Conservation (phyloP, 35 echinoderm and acorn worm genomes). For the Heliocidaris erythrogramma region DNA sequence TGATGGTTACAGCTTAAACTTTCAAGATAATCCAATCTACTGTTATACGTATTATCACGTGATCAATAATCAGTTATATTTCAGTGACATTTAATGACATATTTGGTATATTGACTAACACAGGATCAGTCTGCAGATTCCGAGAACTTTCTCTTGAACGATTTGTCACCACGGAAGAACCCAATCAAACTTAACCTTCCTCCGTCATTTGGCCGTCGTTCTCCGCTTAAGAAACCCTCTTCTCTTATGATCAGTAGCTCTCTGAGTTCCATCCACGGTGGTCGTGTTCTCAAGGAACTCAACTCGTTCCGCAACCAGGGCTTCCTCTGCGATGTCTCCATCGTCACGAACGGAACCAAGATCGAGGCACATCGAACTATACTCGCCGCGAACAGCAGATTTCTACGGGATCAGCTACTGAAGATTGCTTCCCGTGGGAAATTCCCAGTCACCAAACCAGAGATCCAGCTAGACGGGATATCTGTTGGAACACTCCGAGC, state of each 20-base stretch:
- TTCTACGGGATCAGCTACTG: slow-evolving; percentile 58
- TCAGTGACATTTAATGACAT: background rate
- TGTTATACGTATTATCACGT: background rate
- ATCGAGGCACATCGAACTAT: slow-evolving; percentile 68
- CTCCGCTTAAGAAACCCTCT: slow-evolving; percentile 14
- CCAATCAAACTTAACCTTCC: slow-evolving; percentile 14
- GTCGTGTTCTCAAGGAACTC: slow-evolving; percentile 62
- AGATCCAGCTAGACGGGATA: slow-evolving; percentile 51
- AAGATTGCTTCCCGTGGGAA: background rate
- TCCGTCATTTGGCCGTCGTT: slow-evolving; percentile 27
- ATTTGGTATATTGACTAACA: background rate
- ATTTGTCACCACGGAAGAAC: slow-evolving; percentile 35
- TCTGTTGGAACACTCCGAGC: slow-evolving; percentile 11
- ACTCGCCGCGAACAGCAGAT: slow-evolving; percentile 72
- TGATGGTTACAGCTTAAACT: no score
- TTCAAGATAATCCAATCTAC: background rate
- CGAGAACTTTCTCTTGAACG: slow-evolving; percentile 8
- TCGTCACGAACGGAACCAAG: slow-evolving; percentile 61
- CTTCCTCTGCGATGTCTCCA: slow-evolving; percentile 78
- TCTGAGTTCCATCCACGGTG: slow-evolving; percentile 33
- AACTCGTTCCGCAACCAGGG: slow-evolving; percentile 55
- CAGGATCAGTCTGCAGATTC: slow-evolving; percentile 23
- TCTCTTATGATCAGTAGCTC: background rate
- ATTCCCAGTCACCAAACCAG: background rate
- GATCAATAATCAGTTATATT: background rate